Percentiles rank a stretch among this genome's conserved stretches.
phyloP scores from a whole-genome alignment of 2,797 vertebrate species.

The Bovichtus variegatus region DNA sequence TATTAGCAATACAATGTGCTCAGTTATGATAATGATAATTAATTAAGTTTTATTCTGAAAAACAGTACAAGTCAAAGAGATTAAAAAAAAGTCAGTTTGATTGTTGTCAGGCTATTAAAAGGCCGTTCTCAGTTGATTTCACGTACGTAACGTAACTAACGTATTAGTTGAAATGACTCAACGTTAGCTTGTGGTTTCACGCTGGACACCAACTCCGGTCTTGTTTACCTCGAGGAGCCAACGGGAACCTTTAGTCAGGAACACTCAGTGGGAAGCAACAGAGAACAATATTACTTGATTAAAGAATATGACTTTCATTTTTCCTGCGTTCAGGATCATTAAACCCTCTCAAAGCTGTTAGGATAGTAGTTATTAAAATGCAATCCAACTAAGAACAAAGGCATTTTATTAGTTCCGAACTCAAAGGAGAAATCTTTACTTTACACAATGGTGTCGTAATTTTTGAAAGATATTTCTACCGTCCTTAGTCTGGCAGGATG shows the following conservation, averaged over 20 bases:
- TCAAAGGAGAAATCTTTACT: background rate
- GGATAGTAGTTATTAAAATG: background rate
- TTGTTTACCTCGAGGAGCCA: background rate
- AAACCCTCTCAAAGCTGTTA: background rate
- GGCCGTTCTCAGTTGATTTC: too few relatives aligned
- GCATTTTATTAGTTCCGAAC: background rate
- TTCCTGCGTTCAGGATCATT: constrained; percentile 32
- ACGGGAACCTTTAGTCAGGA: background rate
- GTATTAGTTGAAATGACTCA: too few relatives aligned
- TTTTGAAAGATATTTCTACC: background rate
- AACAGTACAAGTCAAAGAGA: background rate
- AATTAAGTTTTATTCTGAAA: background rate
- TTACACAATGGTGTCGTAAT: background rate
- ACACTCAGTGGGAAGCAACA: constrained; percentile 7
- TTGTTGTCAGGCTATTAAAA: too few relatives aligned
- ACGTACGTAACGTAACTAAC: too few relatives aligned
- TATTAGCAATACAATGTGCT: background rate
- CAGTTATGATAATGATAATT: background rate
- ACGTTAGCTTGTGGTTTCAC: too few relatives aligned
- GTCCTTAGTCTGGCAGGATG: background rate
- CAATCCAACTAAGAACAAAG: background rate
- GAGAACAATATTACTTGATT: background rate
- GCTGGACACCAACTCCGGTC: too few relatives aligned
- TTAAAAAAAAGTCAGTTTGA: too few relatives aligned
- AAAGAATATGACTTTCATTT: constrained; percentile 16